Percentiles rank a stretch among this genome's conserved stretches.
Conservation (phyloP, 1,140 invertebrate genomes). For the Aleiodes sp. region DNA sequence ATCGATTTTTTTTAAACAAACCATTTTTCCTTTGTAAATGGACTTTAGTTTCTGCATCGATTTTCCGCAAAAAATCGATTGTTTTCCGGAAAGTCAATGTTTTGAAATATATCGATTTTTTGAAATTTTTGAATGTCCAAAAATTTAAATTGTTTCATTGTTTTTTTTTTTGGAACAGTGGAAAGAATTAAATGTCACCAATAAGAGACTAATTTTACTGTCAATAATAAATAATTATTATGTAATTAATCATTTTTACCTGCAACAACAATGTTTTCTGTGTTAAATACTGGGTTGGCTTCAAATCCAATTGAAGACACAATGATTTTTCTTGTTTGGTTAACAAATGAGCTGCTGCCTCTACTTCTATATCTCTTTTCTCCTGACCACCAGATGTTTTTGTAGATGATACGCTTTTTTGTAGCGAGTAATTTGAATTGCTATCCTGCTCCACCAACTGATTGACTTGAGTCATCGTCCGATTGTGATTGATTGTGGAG, state of each 20-base stretch:
- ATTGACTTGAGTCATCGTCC: constrained; percentile 64
- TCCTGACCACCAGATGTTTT: constrained; percentile 43
- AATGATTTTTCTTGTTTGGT: constrained; percentile 64
- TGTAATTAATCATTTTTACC: constrained; percentile 40
- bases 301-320: constrained; percentile 62
- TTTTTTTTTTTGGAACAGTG: too few species aligned
- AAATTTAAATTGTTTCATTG: too few species aligned
- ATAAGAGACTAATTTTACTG: too few species aligned
- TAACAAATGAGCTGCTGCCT: constrained; percentile 61
- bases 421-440: constrained; percentile 53
- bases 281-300: constrained; percentile 65
- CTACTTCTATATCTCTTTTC: constrained; percentile 57
- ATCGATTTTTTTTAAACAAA: too few species aligned
- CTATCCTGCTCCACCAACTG: constrained; percentile 62
- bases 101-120: too few species aligned
- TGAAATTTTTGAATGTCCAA: too few species aligned
- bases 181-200: too few species aligned
- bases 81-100: too few species aligned
- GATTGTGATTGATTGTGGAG: constrained; percentile 58
- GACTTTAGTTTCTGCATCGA: too few species aligned
- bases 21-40: too few species aligned
- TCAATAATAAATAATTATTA: too few species aligned
- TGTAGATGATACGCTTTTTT: constrained; percentile 40
- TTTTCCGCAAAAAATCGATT: too few species aligned
- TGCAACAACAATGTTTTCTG: constrained; percentile 63